Base-by-base conservation (phyloP, 2,888 invertebrate species). In the Drosophila cyrtoloma region DNA sequence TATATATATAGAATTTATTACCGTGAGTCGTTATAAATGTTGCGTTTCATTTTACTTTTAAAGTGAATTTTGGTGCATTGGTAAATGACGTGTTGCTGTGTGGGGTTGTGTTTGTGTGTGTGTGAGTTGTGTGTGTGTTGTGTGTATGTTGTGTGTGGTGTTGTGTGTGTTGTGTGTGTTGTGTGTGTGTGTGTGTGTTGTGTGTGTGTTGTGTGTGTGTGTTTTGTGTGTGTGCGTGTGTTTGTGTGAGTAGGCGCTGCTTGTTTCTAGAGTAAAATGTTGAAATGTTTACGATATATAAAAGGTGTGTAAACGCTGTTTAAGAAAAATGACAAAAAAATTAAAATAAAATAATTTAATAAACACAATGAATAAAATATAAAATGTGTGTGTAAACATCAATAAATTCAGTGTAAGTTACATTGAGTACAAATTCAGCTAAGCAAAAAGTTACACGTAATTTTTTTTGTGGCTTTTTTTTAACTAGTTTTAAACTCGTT, bases 221-320 rank as follows among this genome's bases (percentile, higher is more conserved):
- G 10, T 42, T 10, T 14, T 22, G 3, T 69, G 51, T 66, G 53
- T 62, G 28, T 42, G 61, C 65, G 68, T 75, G 70, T 75, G 52
- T 69, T 60, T 86, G 68, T 61, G 75, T 74, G 66, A 73, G 73
- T 77, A 86, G 77, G 89, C 84, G 76, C 89, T 82, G 88, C 85
- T 68, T 78, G 81, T 47, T 77, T 79, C 78, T 77, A 82, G 72
- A 89, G 77, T 87, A 79, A 82, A 87, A 66, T 79, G 59, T 70
- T 78, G 62, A 71, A 37, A 64, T 73, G 64, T 71, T 62, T 56
- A 58, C 42, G 70, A 56, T 33, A 52, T 72, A 32, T 58, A 56
- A 30, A 50, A 50, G 26, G 35, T 58, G 51, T 74, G 37, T 71
- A 39, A 39, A 69, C 55, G 62, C 69, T 73, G 77, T 64, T 81